Percentiles rank a stretch among this genome's conserved stretches.
Evolutionary conservation across 2,797 vertebrate species (phyloP).

Genomic region (Schizopygopsis malacanthus): DNA sequence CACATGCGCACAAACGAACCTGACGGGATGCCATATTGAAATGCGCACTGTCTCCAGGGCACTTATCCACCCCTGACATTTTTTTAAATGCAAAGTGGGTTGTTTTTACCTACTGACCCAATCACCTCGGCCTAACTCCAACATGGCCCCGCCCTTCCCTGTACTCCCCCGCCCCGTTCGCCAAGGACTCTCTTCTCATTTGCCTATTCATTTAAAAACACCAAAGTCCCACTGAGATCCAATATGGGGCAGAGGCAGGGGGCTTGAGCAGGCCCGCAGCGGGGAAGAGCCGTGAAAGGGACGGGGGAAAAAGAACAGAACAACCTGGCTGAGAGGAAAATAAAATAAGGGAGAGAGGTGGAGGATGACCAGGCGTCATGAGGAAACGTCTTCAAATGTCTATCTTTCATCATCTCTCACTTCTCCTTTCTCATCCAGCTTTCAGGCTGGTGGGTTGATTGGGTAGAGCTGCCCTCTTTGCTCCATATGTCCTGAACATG

Average conservation of each 20-base stretch:
- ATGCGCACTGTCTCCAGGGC: conserved; percentile 73
- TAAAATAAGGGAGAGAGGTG: conserved; percentile 51
- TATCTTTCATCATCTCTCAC: conserved; percentile 52
- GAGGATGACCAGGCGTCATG: conserved; percentile 60
- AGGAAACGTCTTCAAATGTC: conserved; percentile 72
- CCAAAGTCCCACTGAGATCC: conserved; percentile 85
- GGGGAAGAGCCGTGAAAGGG: conserved; percentile 73
- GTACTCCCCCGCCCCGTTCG: conserved; percentile 56
- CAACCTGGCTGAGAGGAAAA: conserved; percentile 51
- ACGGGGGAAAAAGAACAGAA: conserved; percentile 44
- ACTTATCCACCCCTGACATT: conserved; percentile 73
- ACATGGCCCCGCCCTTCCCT: conserved; percentile 25
- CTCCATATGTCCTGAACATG: conserved; percentile 9
- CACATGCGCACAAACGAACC: conserved; percentile 67
- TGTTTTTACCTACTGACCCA: conserved; percentile 75
- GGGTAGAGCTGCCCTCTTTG: conserved; percentile 23
- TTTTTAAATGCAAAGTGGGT: conserved; percentile 63
- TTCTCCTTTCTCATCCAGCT: conserved; percentile 30
- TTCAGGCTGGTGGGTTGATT: conserved; percentile 25
- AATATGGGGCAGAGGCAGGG: conserved; percentile 84
- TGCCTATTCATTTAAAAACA: conserved; percentile 85
- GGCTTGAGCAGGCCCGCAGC: conserved; percentile 76
- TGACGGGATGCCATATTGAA: conserved; percentile 77
- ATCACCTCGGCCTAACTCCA: conserved; percentile 72
- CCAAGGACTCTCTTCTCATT: conserved; percentile 76